These are phyloP conservation scores for Lepus oiostolus DNA, from an alignment of 2,797 vertebrate genomes.

Conservation along the genomic window DNA sequence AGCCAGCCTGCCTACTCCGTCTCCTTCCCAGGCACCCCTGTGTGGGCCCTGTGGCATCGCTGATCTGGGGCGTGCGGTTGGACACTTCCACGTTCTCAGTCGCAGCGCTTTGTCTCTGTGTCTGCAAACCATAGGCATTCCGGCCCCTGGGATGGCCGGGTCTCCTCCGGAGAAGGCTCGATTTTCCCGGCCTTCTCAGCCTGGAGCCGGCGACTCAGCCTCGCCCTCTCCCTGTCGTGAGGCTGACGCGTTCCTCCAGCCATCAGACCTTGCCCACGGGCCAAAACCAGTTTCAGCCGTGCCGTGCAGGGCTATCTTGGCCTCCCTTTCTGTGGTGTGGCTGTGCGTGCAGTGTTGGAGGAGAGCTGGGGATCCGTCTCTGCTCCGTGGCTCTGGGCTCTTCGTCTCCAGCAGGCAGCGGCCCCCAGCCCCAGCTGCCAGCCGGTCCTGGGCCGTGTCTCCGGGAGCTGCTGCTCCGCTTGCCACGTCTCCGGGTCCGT, in stretches of 20 bases:
- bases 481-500: background rate
- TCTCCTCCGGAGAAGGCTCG: background rate
- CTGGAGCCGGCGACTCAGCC: background rate
- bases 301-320: no score
- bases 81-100: accelerated
- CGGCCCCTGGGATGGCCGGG: no score
- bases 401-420: background rate
- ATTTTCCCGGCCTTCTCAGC: background rate
- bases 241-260: background rate
- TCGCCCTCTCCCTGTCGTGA: background rate
- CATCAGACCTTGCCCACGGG: background rate
- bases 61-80: background rate
- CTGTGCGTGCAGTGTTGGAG: background rate
- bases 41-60: no score
- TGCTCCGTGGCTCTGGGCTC: background rate
- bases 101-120: background rate
- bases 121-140: accelerated
- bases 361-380: background rate
- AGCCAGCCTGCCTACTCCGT: background rate
- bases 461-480: accelerated
- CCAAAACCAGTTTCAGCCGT: background rate
- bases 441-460: no score
- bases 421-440: accelerated
- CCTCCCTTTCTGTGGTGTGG: background rate
- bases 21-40: accelerated